A percentile compares a stretch with the other conserved stretches of the same genome.
phyloP scores from a whole-genome alignment of 2,888 invertebrate species.

The Lochmaea crataegi region DNA sequence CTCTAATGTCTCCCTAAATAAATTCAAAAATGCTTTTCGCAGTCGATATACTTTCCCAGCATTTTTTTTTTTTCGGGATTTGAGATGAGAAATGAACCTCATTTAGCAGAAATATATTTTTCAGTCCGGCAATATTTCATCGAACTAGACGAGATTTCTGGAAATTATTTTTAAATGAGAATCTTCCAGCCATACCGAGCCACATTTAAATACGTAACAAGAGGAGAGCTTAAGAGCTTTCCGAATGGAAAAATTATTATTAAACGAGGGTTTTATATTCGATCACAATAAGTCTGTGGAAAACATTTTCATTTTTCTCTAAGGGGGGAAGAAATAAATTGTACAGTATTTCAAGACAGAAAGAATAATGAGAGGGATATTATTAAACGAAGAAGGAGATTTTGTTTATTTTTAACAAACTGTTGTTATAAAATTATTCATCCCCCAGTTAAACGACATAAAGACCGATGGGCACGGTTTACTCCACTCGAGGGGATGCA shows the following conservation, averaged over 20 bases:
- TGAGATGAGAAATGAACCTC: slow-evolving; percentile 12
- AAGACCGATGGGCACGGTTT: neutral
- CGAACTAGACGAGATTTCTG: slow-evolving; percentile 17
- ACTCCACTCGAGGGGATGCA: neutral
- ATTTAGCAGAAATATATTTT: slow-evolving; percentile 12
- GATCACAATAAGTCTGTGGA: neutral
- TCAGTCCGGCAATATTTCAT: slow-evolving; percentile 13
- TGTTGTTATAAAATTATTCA: no score
- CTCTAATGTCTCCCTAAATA: neutral
- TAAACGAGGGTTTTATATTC: neutral
- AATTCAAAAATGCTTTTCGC: neutral
- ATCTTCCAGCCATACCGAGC: neutral
- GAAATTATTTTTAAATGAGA: slow-evolving; percentile 21
- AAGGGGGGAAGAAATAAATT: no score
- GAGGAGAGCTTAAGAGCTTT: neutral
- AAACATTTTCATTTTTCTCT: neutral
- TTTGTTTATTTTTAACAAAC: no score
- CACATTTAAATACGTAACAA: slow-evolving; percentile 3
- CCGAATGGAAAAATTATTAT: neutral
- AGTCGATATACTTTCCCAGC: neutral
- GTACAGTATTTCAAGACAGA: no score
- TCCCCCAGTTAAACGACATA: neutral
- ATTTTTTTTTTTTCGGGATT: neutral
- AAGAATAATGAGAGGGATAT: no score
- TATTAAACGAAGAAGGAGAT: no score